Conservation (phyloP, 2,797 vertebrate genomes). For the Lacerta viridis region DNA sequence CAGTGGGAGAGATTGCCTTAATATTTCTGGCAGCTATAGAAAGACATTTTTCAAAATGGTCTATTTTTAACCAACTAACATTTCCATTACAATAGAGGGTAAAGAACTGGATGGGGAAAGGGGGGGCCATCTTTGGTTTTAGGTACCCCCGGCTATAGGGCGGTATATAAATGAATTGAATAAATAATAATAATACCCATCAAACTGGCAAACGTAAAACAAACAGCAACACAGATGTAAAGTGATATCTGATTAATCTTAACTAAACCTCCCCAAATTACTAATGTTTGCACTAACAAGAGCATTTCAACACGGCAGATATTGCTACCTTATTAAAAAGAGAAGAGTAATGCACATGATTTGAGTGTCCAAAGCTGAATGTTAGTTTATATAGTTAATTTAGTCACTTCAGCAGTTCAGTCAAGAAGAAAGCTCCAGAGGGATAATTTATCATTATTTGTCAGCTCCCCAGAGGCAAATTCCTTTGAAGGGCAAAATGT, state of each 20-base stretch:
- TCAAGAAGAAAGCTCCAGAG: constrained; percentile 65
- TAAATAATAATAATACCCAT: not conserved
- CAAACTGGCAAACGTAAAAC: not conserved
- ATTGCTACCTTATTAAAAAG: not conserved
- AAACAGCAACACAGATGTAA: not conserved
- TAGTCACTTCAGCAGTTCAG: constrained; percentile 66
- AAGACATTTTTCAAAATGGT: not conserved
- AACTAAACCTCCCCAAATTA: not conserved
- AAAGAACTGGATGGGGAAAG: not conserved
- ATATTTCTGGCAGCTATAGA: not conserved
- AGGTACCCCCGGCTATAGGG: not conserved
- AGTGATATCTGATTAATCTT: not conserved
- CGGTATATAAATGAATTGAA: too few species aligned
- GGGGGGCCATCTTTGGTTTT: not conserved
- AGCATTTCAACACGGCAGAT: not conserved
- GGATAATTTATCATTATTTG: constrained; percentile 81
- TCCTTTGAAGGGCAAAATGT: constrained; percentile 75
- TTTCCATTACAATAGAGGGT: not conserved
- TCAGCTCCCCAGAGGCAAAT: constrained; percentile 67
- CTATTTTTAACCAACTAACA: not conserved
- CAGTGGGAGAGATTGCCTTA: not conserved
- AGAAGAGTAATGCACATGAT: constrained; percentile 18
- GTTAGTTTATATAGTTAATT: constrained; percentile 67
- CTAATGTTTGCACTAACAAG: constrained; percentile 5
- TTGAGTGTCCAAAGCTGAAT: constrained; percentile 71